A percentile compares a stretch with the other conserved stretches of the same genome.
These are phyloP conservation scores for Martes martes DNA, from an alignment of 2,113 vertebrate species.

Conservation along the genomic window DNA sequence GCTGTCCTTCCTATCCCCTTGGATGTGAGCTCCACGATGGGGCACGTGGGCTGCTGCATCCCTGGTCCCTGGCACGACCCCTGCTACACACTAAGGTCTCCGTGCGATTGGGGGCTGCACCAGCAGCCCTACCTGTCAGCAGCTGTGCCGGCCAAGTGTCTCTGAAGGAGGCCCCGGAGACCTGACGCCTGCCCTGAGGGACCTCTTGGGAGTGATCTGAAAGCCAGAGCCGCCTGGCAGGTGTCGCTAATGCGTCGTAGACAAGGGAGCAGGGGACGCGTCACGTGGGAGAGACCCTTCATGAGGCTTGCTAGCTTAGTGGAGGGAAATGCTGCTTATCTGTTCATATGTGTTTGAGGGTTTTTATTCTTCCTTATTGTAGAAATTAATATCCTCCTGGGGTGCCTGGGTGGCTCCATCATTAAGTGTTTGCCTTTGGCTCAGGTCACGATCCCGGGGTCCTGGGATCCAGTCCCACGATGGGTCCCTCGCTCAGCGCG, in stretches of 20 bases:
- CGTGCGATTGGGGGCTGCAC: neutral
- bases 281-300: neutral
- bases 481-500: too few species aligned
- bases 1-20: neutral
- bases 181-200: neutral
- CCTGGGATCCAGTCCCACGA: too few species aligned
- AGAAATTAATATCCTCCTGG: neutral
- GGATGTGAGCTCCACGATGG: neutral
- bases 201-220: neutral
- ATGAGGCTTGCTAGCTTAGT: neutral
- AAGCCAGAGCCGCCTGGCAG: neutral
- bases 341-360: neutral
- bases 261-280: neutral
- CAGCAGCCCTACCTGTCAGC: neutral
- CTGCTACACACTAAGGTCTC: neutral
- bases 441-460: too few species aligned
- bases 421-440: too few species aligned
- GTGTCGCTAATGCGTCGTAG: fast-evolving
- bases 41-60: neutral
- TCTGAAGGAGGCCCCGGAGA: neutral
- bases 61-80: neutral
- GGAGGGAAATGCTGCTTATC: neutral
- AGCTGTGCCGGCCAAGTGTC: too few species aligned
- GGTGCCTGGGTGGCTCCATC: too few species aligned
- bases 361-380: neutral